Evolutionary conservation across 2,797 vertebrate genomes (phyloP).

Genomic region (Halcyon leucocephala): DNA sequence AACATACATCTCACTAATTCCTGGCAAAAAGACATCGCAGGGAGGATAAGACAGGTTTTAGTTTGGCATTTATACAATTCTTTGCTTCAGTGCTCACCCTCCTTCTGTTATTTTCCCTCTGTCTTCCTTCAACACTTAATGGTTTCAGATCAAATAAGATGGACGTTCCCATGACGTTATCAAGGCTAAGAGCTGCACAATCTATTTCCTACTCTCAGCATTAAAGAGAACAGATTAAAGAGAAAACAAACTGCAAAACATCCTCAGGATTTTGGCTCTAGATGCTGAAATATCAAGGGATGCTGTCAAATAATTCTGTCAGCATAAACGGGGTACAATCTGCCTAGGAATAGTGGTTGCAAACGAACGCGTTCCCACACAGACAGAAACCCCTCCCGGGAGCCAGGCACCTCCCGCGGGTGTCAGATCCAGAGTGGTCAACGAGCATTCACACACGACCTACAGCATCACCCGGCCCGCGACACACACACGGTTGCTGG

Average conservation of each 20-base stretch:
- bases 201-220: slow-evolving; percentile 10
- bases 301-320: slow-evolving; percentile 45
- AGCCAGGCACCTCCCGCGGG: not conserved
- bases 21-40: not conserved
- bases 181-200: slow-evolving; percentile 23
- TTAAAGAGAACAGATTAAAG: not conserved
- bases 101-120: not conserved
- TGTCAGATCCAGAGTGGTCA: not conserved
- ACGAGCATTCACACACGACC: not conserved
- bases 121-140: not conserved
- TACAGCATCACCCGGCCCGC: not conserved
- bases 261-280: not conserved
- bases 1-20: not conserved
- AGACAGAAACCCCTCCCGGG: not conserved
- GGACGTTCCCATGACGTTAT: not conserved
- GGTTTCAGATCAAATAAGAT: not conserved
- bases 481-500: not conserved
- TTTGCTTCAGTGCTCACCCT: not conserved
- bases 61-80: not conserved
- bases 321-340: not conserved
- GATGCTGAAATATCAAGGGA: slow-evolving; percentile 5
- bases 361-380: not conserved
- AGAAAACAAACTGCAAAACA: slow-evolving; percentile 19
- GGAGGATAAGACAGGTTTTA: not conserved
- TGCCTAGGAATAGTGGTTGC: not conserved